Conservation (phyloP, 2,888 invertebrate genomes). For the Palloptera scutellata region DNA sequence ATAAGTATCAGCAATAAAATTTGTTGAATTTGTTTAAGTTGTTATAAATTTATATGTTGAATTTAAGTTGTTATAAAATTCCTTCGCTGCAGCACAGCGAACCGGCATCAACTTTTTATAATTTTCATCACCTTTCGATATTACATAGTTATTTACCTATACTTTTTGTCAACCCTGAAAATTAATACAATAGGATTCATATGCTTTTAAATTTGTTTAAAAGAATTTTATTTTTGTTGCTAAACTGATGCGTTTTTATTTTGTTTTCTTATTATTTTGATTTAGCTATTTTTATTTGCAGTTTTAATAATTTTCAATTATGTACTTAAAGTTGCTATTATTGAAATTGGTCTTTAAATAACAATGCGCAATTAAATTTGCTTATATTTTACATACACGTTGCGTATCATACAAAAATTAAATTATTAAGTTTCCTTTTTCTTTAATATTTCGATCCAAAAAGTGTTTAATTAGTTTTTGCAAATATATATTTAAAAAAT, state of each 20-base stretch:
- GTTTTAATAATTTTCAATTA: neutral
- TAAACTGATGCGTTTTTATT: conserved; percentile 16
- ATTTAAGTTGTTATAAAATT: too few species aligned
- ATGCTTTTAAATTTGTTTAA: conserved; percentile 36
- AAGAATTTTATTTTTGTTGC: conserved; percentile 29
- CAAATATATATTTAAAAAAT: conserved; percentile 30
- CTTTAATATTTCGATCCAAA: conserved; percentile 10
- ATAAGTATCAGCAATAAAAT: neutral
- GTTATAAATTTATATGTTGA: too few species aligned
- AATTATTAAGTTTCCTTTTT: neutral
- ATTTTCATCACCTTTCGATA: too few species aligned
- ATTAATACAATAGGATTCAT: conserved; percentile 7
- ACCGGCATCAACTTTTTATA: too few species aligned
- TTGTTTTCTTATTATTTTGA: conserved; percentile 15
- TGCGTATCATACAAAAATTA: conserved; percentile 27
- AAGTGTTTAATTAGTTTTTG: conserved; percentile 2
- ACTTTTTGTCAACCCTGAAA: too few species aligned
- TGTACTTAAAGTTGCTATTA: conserved; percentile 28
- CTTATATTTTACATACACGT: conserved; percentile 2
- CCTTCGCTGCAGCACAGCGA: too few species aligned
- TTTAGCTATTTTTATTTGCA: conserved; percentile 1
- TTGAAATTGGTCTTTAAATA: conserved; percentile 30
- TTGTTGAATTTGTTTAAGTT: neutral
- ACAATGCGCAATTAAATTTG: conserved; percentile 17
- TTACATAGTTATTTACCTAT: too few species aligned